Evolutionary conservation across 2,888 invertebrate genomes (phyloP).

Genomic region (Morpho deidamia): DNA sequence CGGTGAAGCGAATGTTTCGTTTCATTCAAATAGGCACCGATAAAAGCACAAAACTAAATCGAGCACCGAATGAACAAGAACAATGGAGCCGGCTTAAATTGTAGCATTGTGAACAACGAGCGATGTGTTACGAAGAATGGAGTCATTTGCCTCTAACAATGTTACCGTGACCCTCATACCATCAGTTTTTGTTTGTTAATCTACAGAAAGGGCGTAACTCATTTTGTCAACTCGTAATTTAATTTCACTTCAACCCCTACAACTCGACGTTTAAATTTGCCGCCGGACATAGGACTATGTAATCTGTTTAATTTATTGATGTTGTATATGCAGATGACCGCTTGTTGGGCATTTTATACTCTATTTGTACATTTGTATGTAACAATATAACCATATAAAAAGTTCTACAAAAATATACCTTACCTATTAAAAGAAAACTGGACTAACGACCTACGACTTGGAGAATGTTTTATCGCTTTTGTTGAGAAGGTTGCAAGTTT

Average conservation of each 20-base stretch:
- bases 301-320: conserved; percentile 62
- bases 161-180: conserved; percentile 73
- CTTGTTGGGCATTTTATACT: background rate
- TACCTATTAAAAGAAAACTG: no score
- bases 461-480: no score
- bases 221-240: conserved; percentile 77
- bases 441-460: no score
- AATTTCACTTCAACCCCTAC: conserved; percentile 69
- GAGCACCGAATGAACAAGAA: conserved; percentile 61
- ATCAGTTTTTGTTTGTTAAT: conserved; percentile 78
- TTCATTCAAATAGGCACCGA: conserved; percentile 52
- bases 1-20: conserved; percentile 29
- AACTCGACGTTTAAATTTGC: conserved; percentile 40
- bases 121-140: conserved; percentile 66
- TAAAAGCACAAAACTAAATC: conserved; percentile 70
- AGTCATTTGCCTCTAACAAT: conserved; percentile 74
- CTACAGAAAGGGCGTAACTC: conserved; percentile 77
- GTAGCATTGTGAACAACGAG: conserved; percentile 58
- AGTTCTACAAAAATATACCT: background rate
- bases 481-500: no score
- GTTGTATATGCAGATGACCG: conserved; percentile 40
- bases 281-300: conserved; percentile 51
- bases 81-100: conserved; percentile 61
- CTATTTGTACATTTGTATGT: background rate
- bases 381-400: background rate